phyloP scores from a whole-genome alignment of 1,140 invertebrate species.

The Calephelis virginiensis region DNA sequence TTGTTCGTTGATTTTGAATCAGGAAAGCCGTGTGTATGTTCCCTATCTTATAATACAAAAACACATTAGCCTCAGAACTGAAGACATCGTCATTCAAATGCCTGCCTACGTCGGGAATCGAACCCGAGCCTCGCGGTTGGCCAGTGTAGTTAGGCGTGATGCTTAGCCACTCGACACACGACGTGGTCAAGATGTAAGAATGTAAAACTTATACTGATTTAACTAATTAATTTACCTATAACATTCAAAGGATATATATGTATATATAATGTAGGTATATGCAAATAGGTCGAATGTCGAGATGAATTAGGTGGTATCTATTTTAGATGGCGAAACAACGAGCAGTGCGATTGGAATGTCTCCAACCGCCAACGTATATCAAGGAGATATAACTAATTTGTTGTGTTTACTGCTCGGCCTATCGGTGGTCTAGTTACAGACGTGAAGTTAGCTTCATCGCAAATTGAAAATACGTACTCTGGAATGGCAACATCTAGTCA shows the following conservation, averaged over 20 bases:
- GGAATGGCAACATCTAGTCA: no score
- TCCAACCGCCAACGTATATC: constrained; percentile 41
- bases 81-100: no score
- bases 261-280: constrained; percentile 40
- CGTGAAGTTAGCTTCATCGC: neutral
- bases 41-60: no score
- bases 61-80: no score
- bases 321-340: constrained; percentile 60
- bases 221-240: neutral
- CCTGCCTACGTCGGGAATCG: no score
- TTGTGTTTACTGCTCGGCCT: constrained; percentile 30
- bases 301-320: constrained; percentile 62
- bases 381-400: constrained; percentile 27
- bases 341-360: constrained; percentile 59
- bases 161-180: no score
- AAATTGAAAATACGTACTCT: neutral
- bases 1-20: no score
- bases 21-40: no score
- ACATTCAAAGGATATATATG: constrained; percentile 39
- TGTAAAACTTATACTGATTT: no score
- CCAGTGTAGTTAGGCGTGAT: no score
- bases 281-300: constrained; percentile 54
- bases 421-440: neutral
- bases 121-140: no score
- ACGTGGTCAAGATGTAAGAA: no score